A percentile compares a stretch with the other conserved stretches of the same genome.
phyloP scores from a whole-genome alignment of 2,797 vertebrate genomes.

The Anguilla pacifica region DNA sequence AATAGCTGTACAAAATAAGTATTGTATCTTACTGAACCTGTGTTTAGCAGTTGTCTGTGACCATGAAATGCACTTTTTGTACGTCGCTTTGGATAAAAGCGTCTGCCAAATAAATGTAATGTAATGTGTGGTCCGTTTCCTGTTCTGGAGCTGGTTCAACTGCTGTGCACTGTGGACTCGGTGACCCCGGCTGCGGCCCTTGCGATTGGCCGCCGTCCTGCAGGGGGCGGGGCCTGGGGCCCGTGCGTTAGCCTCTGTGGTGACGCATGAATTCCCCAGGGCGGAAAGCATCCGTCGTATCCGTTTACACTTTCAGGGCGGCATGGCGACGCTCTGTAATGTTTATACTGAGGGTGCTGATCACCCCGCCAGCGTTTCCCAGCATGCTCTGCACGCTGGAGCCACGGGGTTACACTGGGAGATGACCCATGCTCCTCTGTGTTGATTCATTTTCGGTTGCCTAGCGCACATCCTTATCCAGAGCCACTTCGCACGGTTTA shows the following conservation, averaged over 20 bases:
- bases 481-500: background rate
- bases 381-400: background rate
- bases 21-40: too few relatives aligned
- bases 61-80: too few relatives aligned
- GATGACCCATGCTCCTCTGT: background rate
- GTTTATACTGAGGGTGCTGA: background rate
- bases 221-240: background rate
- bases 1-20: too few relatives aligned
- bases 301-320: background rate
- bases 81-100: too few relatives aligned
- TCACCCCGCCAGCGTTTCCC: background rate
- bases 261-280: background rate
- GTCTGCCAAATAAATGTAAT: too few relatives aligned
- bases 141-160: slow-evolving; percentile 8
- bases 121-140: background rate
- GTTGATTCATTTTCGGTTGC: background rate
- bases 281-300: background rate
- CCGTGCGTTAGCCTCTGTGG: background rate
- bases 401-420: background rate
- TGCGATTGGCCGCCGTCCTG: background rate
- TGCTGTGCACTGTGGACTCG: background rate
- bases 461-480: background rate
- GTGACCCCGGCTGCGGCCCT: background rate
- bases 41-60: too few relatives aligned
- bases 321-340: background rate